Evolutionary conservation across 1,140 invertebrate genomes (phyloP), one percentile per base, ranked within the genome.

Genomic region (Cyrtorhinus lividipennis): DNA sequence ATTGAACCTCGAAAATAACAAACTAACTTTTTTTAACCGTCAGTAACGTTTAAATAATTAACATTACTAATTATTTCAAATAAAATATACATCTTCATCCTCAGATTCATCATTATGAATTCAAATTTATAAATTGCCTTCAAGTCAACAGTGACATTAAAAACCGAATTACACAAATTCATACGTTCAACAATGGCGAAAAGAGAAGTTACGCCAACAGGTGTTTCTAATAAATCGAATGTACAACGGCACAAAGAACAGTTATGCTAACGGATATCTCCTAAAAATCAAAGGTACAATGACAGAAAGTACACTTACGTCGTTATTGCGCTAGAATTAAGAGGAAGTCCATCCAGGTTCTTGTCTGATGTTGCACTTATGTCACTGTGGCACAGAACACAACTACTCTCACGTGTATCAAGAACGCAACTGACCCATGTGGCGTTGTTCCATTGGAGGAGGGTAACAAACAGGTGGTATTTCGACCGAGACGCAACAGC

Each of bases 231-330:
- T 38, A 38, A 38, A 38, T 38, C 30, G 15, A 38, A 38, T 38
- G 30, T 38, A 38, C 30, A 38, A 38, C 30, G 30, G 15, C 30
- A 38, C 5, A 38, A 38, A 38, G 30, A 38, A 15, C 30, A 56
- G 53, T 56, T 56, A 56, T 56, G 53, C 53, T 18, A 10, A 56
- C 53, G 53, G 53, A 56, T 56, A 18, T 56, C 53, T 56, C 53
- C 20, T 56, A 56, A 56, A 56, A 10, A 56, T 61, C 59, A 23
- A 30, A 61, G 59, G 18, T 18, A 38, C 38, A 61, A 61, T 61
- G 59, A 61, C 59, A 61, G 25, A 61, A 61, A 27, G 38, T 61
- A 61, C 59, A 61, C 59, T 61, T 61, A 61, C 59, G 59, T 61
- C 59, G 59, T 61, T 56, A 56, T 56, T 18, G 53, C 53, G 15